Conservation (phyloP, 2,113 vertebrate species). For the Poeciliopsis prolifica region DNA sequence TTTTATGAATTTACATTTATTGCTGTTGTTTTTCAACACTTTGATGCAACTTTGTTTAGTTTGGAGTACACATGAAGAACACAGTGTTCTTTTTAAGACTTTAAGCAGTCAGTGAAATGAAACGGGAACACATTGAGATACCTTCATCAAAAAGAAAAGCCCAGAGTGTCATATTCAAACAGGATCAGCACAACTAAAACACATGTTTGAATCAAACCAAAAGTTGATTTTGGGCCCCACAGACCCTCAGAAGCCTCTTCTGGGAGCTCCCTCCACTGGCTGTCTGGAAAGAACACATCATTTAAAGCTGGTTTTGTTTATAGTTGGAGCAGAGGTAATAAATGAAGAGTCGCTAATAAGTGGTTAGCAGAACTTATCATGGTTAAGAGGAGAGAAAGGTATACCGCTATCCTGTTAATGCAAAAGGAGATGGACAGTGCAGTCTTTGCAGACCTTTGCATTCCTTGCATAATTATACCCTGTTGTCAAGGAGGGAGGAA, state of each 20-base stretch:
- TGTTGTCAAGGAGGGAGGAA: slow-evolving; percentile 61
- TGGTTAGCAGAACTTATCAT: background rate
- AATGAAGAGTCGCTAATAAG: slow-evolving; percentile 3
- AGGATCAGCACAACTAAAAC: slow-evolving; percentile 4
- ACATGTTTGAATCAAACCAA: background rate
- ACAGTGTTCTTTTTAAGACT: background rate
- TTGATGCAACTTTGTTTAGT: background rate
- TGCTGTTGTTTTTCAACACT: too few relatives aligned
- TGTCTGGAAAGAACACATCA: slow-evolving; percentile 10
- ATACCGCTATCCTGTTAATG: background rate
- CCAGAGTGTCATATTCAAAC: slow-evolving; percentile 1
- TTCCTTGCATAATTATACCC: slow-evolving; percentile 65
- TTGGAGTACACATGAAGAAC: background rate
- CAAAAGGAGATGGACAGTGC: slow-evolving; percentile 10
- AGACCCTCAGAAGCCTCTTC: slow-evolving; percentile 3
- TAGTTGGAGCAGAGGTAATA: background rate
- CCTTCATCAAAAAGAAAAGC: background rate
- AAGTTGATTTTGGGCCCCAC: slow-evolving; percentile 1
- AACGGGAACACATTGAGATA: background rate
- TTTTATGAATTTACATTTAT: too few relatives aligned
- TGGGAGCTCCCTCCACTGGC: background rate
- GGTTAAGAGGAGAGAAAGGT: background rate
- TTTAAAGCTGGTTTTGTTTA: slow-evolving; percentile 14
- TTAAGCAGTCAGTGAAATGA: background rate
- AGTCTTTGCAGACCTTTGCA: slow-evolving; percentile 46